These are phyloP conservation scores for Crioceris asparagi DNA, from an alignment of 2,888 invertebrate species.

Conservation along the genomic window DNA sequence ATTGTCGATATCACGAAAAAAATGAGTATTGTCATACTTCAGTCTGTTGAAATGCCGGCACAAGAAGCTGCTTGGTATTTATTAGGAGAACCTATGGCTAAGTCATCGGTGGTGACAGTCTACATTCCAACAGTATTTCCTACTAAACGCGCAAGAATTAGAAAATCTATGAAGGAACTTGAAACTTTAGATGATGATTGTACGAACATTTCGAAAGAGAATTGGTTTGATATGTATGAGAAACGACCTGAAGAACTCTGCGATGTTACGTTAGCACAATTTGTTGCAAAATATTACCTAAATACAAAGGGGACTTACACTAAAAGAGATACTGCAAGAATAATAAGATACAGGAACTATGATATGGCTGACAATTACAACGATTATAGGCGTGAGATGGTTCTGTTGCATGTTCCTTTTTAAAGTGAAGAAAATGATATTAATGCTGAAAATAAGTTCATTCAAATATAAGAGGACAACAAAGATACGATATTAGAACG, in stretches of 20 bases:
- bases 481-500: slow-evolving; percentile 22
- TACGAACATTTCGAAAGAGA: slow-evolving; percentile 35
- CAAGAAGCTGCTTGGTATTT: slow-evolving; percentile 38
- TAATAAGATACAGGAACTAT: slow-evolving; percentile 32
- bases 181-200: slow-evolving; percentile 27
- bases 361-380: slow-evolving; percentile 27
- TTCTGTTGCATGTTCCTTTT: slow-evolving; percentile 28
- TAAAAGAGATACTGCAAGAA: slow-evolving; percentile 20
- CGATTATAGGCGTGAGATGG: slow-evolving; percentile 32
- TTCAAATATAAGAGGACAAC: too few species aligned
- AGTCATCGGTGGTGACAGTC: slow-evolving; percentile 23
- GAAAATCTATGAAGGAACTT: slow-evolving; percentile 28
- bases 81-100: too few species aligned
- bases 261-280: slow-evolving; percentile 32
- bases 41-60: not conserved
- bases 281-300: slow-evolving; percentile 27
- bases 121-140: slow-evolving; percentile 35
- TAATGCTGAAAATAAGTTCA: slow-evolving; percentile 29
- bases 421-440: slow-evolving; percentile 30
- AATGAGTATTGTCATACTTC: not conserved
- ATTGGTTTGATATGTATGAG: slow-evolving; percentile 35
- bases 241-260: slow-evolving; percentile 30
- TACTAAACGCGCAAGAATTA: slow-evolving; percentile 29
- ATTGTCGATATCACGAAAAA: slow-evolving; percentile 10
- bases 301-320: slow-evolving; percentile 9